These are phyloP conservation scores for Drosophila cognata DNA, from an alignment of 2,888 invertebrate genomes.

Conservation along the genomic window DNA sequence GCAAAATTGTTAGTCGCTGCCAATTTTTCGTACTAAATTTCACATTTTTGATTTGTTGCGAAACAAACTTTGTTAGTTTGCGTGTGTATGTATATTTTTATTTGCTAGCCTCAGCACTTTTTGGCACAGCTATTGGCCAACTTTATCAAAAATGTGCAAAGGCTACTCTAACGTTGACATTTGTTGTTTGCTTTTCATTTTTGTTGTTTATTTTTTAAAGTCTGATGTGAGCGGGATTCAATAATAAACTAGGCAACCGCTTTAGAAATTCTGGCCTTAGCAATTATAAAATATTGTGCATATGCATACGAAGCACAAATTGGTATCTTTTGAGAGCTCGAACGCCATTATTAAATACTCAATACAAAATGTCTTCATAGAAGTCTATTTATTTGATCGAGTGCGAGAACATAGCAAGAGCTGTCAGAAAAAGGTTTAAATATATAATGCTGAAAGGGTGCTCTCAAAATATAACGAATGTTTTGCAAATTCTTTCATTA, in stretches of 20 bases:
- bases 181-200: constrained; percentile 44
- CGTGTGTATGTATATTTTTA: constrained; percentile 1
- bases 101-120: constrained; percentile 22
- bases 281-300: constrained; percentile 24
- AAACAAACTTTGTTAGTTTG: constrained; percentile 53
- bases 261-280: constrained; percentile 13
- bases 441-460: not conserved
- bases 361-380: not conserved
- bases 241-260: constrained; percentile 19
- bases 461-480: not conserved
- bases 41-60: constrained; percentile 67
- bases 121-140: constrained; percentile 38
- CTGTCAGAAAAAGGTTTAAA: constrained; percentile 31
- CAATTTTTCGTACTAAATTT: constrained; percentile 42
- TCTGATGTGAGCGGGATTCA: constrained; percentile 52
- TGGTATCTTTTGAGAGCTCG: not conserved
- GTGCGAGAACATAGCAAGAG: constrained; percentile 12
- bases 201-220: constrained; percentile 28
- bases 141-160: constrained; percentile 51
- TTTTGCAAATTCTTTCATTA: not conserved
- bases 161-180: constrained; percentile 70
- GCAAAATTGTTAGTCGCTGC: constrained; percentile 25
- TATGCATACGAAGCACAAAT: not conserved
- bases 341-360: not conserved
- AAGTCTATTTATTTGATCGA: constrained; percentile 9